Evolutionary conservation across 2,888 invertebrate genomes (phyloP).

Genomic region (Tenthredo distinguenda): DNA sequence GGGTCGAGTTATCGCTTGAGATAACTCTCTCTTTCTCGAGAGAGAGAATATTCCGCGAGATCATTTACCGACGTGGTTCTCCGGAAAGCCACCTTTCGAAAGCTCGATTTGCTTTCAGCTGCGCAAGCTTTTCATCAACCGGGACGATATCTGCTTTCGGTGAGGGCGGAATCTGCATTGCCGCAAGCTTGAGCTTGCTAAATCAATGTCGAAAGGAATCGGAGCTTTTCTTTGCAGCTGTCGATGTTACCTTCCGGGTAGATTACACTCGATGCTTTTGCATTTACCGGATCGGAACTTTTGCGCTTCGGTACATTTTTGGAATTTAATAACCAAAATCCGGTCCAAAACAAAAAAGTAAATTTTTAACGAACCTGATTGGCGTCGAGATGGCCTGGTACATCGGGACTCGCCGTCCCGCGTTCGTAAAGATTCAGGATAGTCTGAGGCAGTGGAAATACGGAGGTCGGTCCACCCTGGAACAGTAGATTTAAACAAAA

Average conservation of each 20-base stretch:
- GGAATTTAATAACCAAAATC: background rate
- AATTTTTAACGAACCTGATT: constrained; percentile 73
- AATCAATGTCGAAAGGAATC: background rate
- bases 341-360: background rate
- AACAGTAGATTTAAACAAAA: constrained; percentile 64
- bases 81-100: background rate
- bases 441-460: constrained; percentile 77
- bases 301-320: background rate
- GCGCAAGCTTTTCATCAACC: background rate
- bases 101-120: constrained; percentile 13
- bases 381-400: constrained; percentile 70
- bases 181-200: background rate
- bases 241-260: background rate
- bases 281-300: background rate
- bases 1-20: background rate
- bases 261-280: background rate
- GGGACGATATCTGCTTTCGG: background rate
- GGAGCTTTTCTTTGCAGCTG: background rate
- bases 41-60: background rate
- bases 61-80: constrained; percentile 36
- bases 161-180: constrained; percentile 9
- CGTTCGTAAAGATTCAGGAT: constrained; percentile 77
- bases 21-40: background rate
- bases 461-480: constrained; percentile 74
- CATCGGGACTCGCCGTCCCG: constrained; percentile 76